These are phyloP conservation scores for Gallinago jamesoni DNA, from an alignment of 2,113 vertebrate genomes.

Conservation along the genomic window DNA sequence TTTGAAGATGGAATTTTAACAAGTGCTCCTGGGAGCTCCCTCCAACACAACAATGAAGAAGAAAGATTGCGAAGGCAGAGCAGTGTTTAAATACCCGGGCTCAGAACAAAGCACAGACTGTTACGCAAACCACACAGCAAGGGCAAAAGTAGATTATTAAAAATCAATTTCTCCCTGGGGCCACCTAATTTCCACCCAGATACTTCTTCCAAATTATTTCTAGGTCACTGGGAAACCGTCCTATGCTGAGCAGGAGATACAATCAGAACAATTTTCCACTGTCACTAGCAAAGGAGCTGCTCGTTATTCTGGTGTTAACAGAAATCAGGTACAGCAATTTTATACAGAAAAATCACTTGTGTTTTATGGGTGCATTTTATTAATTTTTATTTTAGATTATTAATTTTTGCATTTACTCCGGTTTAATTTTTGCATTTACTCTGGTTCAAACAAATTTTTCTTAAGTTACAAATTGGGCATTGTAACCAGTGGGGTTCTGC, in stretches of 20 bases:
- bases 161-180: constrained; percentile 25
- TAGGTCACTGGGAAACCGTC: background rate
- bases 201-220: constrained; percentile 11
- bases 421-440: background rate
- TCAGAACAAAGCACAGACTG: constrained; percentile 41
- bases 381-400: too few relatives aligned
- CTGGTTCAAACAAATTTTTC: background rate
- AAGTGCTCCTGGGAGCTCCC: constrained; percentile 42
- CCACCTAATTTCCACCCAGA: constrained; percentile 23
- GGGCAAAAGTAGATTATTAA: constrained; percentile 39
- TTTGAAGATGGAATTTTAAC: constrained; percentile 61
- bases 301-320: background rate
- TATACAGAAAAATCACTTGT: background rate
- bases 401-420: background rate
- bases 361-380: background rate
- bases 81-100: background rate
- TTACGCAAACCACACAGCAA: constrained; percentile 33
- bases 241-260: background rate
- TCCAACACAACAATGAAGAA: constrained; percentile 32
- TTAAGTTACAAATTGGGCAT: background rate
- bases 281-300: background rate
- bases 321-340: background rate
- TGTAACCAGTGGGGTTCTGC: background rate
- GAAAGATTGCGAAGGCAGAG: constrained; percentile 15
- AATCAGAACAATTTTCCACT: background rate